Evolutionary conservation across 2,113 vertebrate species (phyloP).

Genomic region (Promerops cafer): DNA sequence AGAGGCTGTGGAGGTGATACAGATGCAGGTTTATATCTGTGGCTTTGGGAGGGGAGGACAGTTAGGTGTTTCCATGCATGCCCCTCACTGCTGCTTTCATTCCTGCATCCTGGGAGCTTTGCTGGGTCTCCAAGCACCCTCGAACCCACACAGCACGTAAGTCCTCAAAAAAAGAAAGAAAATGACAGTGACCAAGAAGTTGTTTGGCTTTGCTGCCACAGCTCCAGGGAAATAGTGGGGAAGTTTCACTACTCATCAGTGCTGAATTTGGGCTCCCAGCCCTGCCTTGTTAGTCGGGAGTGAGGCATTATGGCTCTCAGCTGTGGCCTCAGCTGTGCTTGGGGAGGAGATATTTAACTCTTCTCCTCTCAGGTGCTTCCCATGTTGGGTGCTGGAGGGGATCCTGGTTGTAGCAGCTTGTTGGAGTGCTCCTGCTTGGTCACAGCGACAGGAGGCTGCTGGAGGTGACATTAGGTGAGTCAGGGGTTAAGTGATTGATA

Average conservation of each 20-base stretch:
- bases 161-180: neutral
- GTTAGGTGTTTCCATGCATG: neutral
- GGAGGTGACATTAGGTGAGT: fast-evolving
- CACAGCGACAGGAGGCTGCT: fast-evolving
- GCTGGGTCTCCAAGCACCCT: neutral
- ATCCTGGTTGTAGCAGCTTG: fast-evolving
- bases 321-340: neutral
- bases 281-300: neutral
- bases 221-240: fast-evolving
- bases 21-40: neutral
- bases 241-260: neutral
- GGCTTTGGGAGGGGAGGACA: neutral
- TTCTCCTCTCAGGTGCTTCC: fast-evolving
- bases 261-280: neutral
- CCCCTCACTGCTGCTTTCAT: fast-evolving
- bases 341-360: neutral
- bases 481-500: neutral
- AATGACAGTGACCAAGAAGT: neutral
- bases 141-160: fast-evolving
- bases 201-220: neutral
- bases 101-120: neutral
- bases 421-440: neutral
- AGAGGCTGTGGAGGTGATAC: neutral
- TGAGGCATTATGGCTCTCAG: neutral
- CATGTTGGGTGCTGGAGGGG: fast-evolving